Evolutionary conservation across 2,797 vertebrate genomes (phyloP).

Genomic region (Tolypeutes matacus): DNA sequence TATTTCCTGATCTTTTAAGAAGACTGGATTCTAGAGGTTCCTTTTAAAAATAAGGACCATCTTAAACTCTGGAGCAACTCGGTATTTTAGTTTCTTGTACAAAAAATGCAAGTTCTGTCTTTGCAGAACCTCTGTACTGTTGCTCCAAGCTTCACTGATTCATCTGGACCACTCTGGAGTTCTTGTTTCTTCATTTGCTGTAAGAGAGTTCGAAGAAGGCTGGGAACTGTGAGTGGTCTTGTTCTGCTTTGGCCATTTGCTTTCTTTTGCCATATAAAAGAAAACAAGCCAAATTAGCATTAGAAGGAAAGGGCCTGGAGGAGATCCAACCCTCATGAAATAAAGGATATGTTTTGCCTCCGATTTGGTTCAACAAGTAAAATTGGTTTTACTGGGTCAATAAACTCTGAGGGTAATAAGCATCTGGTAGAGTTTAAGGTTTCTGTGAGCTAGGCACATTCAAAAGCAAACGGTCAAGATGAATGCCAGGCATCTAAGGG

Average conservation of each 20-base stretch:
- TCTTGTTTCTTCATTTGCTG: not conserved
- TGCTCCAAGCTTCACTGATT: not conserved
- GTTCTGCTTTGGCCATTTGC: constrained; percentile 62
- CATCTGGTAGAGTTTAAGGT: constrained; percentile 68
- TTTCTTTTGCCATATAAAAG: constrained; percentile 78
- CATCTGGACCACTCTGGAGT: not conserved
- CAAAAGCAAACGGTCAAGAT: not conserved
- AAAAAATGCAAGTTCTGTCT: not conserved
- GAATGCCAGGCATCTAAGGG: not conserved
- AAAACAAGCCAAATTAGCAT: constrained; percentile 72
- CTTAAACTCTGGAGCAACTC: constrained; percentile 19
- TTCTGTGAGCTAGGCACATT: constrained; percentile 39
- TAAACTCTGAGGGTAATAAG: constrained; percentile 69
- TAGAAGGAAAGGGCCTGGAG: constrained; percentile 57
- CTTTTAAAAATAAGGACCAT: constrained; percentile 19
- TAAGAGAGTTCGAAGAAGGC: constrained; percentile 35
- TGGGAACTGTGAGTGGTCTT: not conserved
- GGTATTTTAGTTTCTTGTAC: constrained; percentile 54
- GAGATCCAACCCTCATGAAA: constrained; percentile 71
- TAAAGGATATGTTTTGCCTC: constrained; percentile 65
- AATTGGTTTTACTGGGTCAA: constrained; percentile 74
- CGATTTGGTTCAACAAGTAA: constrained; percentile 77
- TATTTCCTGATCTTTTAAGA: constrained; percentile 47
- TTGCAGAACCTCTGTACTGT: not conserved
- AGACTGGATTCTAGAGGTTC: constrained; percentile 47